Evolutionary conservation across 2,113 vertebrate genomes (phyloP).

Genomic region (Mus musculus): DNA sequence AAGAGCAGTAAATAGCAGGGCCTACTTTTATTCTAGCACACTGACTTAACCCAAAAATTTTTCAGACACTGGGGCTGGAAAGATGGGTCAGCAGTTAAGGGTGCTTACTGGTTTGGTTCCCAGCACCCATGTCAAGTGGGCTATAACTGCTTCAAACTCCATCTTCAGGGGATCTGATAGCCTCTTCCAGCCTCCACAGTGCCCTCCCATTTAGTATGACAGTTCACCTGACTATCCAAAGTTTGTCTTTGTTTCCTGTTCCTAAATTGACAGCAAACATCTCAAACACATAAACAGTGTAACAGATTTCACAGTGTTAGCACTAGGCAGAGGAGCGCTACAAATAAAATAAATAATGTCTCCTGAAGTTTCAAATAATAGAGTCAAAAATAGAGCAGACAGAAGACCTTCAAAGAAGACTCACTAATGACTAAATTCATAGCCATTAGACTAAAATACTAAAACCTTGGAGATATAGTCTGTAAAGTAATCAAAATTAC

Average conservation of each 20-base stretch:
- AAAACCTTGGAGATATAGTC: background rate
- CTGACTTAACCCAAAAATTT: background rate
- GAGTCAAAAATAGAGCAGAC: background rate
- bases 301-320: background rate
- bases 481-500: background rate
- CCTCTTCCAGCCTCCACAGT: background rate
- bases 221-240: background rate
- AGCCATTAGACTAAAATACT: background rate
- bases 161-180: background rate
- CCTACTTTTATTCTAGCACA: background rate
- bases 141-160: background rate
- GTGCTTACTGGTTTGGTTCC: background rate
- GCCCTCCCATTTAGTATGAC: background rate
- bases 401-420: conserved; percentile 1
- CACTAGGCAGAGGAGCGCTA: background rate
- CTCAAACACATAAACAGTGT: background rate
- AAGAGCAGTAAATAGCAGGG: background rate
- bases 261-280: background rate
- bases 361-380: background rate
- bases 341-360: background rate
- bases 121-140: background rate
- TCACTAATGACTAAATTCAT: background rate
- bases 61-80: background rate
- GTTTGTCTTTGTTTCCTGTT: background rate
- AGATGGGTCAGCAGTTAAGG: background rate